Conservation (phyloP, 2,113 vertebrate genomes). For the Megaceryle maxima region DNA sequence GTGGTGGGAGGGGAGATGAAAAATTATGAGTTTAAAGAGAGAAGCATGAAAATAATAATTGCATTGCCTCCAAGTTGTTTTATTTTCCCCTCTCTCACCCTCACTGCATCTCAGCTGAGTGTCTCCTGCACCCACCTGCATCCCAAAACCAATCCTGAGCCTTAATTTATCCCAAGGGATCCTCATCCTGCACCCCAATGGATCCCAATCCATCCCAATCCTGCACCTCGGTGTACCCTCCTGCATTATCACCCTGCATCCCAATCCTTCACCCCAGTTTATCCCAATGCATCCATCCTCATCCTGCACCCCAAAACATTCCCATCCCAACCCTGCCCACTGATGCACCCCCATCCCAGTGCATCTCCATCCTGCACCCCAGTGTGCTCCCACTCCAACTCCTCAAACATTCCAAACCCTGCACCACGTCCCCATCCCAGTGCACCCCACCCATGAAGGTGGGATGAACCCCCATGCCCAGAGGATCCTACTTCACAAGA, state of each 20-base stretch:
- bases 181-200: not conserved
- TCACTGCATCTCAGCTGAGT: not conserved
- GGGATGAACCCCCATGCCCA: not conserved
- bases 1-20: not conserved
- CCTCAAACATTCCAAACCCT: not conserved
- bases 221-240: too few relatives aligned
- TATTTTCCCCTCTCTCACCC: fast-evolving
- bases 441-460: not conserved
- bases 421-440: not conserved
- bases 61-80: not conserved
- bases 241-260: not conserved
- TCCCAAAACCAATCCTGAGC: too few relatives aligned
- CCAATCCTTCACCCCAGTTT: too few relatives aligned
- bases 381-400: not conserved
- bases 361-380: not conserved
- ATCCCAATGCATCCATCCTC: too few relatives aligned
- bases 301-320: not conserved
- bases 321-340: too few relatives aligned
- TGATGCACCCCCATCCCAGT: not conserved
- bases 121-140: too few relatives aligned
- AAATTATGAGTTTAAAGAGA: not conserved
- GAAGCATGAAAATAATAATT: not conserved
- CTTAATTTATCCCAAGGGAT: not conserved
- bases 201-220: not conserved
- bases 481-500: not conserved